Conservation (phyloP, 1,140 invertebrate genomes). For the Teleogryllus occipitalis region DNA sequence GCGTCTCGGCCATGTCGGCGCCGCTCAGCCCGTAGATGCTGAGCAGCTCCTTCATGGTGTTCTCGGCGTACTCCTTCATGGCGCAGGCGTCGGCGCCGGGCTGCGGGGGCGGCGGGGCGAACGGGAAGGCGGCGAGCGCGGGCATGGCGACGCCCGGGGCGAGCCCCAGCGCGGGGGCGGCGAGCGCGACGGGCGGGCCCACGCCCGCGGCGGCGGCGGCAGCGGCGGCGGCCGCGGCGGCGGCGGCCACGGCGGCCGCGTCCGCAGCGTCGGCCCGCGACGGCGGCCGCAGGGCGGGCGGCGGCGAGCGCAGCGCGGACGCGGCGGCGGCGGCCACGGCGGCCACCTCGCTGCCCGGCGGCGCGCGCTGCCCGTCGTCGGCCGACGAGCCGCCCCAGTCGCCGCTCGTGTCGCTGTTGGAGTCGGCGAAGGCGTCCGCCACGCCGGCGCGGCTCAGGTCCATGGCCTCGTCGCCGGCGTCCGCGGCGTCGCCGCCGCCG, state of each 20-base stretch:
- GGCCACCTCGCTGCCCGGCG: background rate
- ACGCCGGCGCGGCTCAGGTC: constrained; percentile 22
- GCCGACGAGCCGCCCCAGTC: background rate
- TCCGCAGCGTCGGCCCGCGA: constrained; percentile 29
- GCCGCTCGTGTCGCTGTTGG: background rate
- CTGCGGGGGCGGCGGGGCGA: constrained; percentile 20
- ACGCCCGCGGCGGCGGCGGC: too few relatives aligned
- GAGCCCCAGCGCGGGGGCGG: background rate
- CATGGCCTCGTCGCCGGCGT: constrained; percentile 21
- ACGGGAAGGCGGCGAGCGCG: background rate
- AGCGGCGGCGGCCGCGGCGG: background rate
- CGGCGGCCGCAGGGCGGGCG: constrained; percentile 42
- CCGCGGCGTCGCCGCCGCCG: too few relatives aligned
- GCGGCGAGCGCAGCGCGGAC: constrained; percentile 37
- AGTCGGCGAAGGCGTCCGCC: constrained; percentile 18
- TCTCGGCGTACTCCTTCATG: constrained; percentile 48
- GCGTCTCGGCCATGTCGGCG: constrained; percentile 36
- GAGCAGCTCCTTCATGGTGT: constrained; percentile 50
- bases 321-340: background rate
- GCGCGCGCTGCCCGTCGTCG: background rate
- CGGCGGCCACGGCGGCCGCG: constrained; percentile 20
- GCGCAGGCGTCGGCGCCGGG: constrained; percentile 32
- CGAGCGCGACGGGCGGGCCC: background rate
- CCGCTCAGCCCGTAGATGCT: constrained; percentile 46
- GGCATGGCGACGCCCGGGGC: background rate